Evolutionary conservation across 2,888 invertebrate species (phyloP).

Genomic region (Tenthredo distinguenda): DNA sequence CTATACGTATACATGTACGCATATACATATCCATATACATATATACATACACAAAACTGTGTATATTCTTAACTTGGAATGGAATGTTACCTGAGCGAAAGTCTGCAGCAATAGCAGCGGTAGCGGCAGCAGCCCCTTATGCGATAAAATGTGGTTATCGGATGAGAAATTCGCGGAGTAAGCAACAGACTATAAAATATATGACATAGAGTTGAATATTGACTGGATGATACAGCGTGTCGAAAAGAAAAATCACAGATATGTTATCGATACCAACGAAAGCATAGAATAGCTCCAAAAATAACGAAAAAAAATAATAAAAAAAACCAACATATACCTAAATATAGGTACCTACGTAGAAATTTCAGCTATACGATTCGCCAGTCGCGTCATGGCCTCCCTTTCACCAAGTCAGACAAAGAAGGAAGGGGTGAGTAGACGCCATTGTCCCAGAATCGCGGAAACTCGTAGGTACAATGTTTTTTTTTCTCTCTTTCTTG

Average conservation of each 20-base stretch:
- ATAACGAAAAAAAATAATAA: neutral
- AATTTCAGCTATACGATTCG: neutral
- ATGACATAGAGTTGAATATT: neutral
- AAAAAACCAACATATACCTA: neutral
- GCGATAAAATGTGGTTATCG: conserved; percentile 1
- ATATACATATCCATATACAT: too few species aligned
- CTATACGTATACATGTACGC: too few species aligned
- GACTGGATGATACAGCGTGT: neutral
- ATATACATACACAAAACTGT: neutral
- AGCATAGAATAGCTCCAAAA: neutral
- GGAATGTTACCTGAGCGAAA: conserved; percentile 46
- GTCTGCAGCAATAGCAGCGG: neutral
- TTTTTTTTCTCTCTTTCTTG: neutral
- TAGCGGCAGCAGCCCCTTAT: conserved; percentile 2
- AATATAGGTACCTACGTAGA: neutral
- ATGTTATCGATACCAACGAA: neutral
- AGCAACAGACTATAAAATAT: neutral
- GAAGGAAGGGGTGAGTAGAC: neutral
- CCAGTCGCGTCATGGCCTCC: neutral
- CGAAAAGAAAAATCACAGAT: neutral
- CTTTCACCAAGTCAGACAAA: neutral
- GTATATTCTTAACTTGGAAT: conserved; percentile 25
- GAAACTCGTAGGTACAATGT: neutral
- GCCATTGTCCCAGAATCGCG: conserved; percentile 22
- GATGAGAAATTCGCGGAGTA: neutral